phyloP scores from a whole-genome alignment of 2,888 invertebrate genomes.

The Ochropleura plecta region DNA sequence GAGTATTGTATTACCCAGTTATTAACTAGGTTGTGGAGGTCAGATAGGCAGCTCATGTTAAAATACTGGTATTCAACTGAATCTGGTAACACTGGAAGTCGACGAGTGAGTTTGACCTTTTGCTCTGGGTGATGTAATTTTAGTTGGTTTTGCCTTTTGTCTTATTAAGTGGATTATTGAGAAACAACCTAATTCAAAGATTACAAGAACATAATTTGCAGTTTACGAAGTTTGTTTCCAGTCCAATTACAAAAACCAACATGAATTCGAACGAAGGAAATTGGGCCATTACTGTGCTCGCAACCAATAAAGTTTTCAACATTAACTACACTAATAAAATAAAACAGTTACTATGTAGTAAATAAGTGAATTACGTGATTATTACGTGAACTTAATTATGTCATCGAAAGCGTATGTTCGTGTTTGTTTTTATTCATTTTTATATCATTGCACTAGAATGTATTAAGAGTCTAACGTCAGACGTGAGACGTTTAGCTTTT shows the following conservation, averaged over 20 bases:
- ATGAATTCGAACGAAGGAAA: constrained; percentile 22
- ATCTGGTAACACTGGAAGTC: no score
- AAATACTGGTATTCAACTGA: no score
- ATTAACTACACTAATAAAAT: constrained; percentile 42
- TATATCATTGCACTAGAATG: constrained; percentile 5
- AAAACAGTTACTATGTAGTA: constrained; percentile 26
- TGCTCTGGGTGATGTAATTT: background rate
- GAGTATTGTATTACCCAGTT: no score
- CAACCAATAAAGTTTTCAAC: constrained; percentile 34
- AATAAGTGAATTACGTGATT: constrained; percentile 36
- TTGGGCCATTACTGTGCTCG: constrained; percentile 20
- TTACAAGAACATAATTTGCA: background rate
- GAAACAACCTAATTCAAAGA: background rate
- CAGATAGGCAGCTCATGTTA: no score
- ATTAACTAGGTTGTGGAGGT: no score
- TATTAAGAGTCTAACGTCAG: background rate
- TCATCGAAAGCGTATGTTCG: constrained; percentile 14
- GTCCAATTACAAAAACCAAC: constrained; percentile 21
- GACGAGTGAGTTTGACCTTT: background rate
- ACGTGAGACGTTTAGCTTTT: constrained; percentile 5
- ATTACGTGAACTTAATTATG: constrained; percentile 29
- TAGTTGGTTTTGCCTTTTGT: background rate
- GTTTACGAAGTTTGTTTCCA: constrained; percentile 18
- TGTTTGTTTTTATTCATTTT: constrained; percentile 34
- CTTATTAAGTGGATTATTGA: background rate